Percentiles rank a stretch among this genome's conserved stretches.
Evolutionary conservation across 1,140 invertebrate species (phyloP).

Genomic region (Apis dorsata): DNA sequence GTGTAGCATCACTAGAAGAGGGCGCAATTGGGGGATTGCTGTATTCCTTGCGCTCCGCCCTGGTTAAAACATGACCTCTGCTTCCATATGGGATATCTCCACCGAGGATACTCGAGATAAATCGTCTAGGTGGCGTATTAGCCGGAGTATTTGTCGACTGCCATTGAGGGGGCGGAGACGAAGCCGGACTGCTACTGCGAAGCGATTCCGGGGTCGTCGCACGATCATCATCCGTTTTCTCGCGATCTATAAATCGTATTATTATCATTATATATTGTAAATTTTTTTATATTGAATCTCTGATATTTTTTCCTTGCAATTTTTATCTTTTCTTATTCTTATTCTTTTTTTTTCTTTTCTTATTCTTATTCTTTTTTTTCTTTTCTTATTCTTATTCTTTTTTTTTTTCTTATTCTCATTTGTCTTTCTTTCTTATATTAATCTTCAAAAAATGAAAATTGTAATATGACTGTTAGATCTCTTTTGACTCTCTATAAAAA

Average conservation of each 20-base stretch:
- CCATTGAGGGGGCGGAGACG: slow-evolving; percentile 68
- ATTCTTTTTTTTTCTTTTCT: no score
- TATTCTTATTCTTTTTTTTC: no score
- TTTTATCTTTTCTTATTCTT: no score
- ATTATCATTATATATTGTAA: background rate
- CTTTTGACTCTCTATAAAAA: no score
- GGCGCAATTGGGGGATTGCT: slow-evolving; percentile 81
- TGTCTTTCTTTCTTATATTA: no score
- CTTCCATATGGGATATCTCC: slow-evolving; percentile 88
- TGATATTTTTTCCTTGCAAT: no score
- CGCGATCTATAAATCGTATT: slow-evolving; percentile 71
- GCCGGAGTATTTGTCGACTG: slow-evolving; percentile 33
- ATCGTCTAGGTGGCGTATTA: slow-evolving; percentile 81
- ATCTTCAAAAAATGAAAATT: no score
- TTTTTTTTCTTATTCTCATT: no score
- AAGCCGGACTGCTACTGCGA: slow-evolving; percentile 71
- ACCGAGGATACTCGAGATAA: slow-evolving; percentile 88
- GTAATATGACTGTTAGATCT: no score
- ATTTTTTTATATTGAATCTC: no score
- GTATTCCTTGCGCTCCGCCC: slow-evolving; percentile 90
- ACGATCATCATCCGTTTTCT: slow-evolving; percentile 76
- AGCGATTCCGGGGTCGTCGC: slow-evolving; percentile 76
- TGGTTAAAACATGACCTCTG: slow-evolving; percentile 86
- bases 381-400: no score
- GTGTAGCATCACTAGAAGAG: slow-evolving; percentile 76